Evolutionary conservation across 2,113 vertebrate genomes (phyloP).

Genomic region (Rana temporaria): DNA sequence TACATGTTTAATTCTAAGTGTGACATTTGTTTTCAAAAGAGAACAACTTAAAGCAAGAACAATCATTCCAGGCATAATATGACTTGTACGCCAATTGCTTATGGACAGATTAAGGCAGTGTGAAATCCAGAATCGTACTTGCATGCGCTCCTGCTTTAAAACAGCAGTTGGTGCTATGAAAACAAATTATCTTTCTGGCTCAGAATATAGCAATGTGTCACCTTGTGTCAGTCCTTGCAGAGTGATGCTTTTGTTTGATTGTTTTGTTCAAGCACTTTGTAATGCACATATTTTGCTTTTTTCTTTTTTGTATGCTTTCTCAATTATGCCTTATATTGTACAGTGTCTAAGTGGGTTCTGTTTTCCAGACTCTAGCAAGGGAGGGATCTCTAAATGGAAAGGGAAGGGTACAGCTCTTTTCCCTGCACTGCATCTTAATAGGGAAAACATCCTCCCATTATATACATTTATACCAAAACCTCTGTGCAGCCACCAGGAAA

Average conservation of each 20-base stretch:
- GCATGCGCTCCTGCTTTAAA: background rate
- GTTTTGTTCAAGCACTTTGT: background rate
- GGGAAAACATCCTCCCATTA: too few relatives aligned
- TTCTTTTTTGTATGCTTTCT: background rate
- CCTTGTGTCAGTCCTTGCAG: background rate
- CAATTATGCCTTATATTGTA: too few relatives aligned
- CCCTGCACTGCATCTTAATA: too few relatives aligned
- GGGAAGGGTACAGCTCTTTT: too few relatives aligned
- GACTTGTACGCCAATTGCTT: conserved; percentile 12
- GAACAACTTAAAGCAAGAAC: background rate
- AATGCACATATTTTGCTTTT: background rate
- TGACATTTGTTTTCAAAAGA: conserved; percentile 11
- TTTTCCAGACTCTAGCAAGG: too few relatives aligned
- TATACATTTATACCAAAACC: too few relatives aligned
- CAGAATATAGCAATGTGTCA: background rate
- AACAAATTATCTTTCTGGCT: conserved; percentile 9
- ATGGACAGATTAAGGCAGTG: conserved; percentile 11
- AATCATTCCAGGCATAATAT: background rate
- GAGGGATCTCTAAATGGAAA: too few relatives aligned
- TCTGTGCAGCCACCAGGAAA: too few relatives aligned
- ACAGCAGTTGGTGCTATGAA: conserved; percentile 6
- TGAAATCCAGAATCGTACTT: conserved; percentile 18
- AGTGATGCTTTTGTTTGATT: background rate
- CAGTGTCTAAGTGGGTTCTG: too few relatives aligned
- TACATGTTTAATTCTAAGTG: background rate